phyloP scores from a whole-genome alignment of 2,888 invertebrate genomes.

The Folsomia manolachei region DNA sequence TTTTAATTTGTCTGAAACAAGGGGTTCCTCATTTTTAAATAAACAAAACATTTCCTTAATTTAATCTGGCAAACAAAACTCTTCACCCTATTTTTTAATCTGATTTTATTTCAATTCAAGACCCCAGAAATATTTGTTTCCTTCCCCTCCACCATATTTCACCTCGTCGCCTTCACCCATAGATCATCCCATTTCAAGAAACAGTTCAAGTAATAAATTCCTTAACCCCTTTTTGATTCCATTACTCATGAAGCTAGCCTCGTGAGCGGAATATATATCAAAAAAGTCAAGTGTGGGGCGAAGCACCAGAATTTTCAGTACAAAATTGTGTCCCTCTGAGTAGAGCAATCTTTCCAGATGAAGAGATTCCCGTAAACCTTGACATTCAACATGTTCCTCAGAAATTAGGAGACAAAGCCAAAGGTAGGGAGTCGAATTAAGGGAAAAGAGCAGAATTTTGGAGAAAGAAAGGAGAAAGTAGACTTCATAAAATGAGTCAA shows the following conservation, averaged over 20 bases:
- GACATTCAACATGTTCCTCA: neutral
- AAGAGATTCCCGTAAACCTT: neutral
- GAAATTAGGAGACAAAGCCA: neutral
- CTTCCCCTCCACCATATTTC: neutral
- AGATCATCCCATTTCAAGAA: conserved; percentile 1
- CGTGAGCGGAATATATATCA: conserved; percentile 7
- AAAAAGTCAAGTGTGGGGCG: too few relatives aligned
- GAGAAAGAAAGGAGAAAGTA: neutral
- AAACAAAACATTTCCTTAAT: neutral
- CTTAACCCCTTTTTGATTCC: conserved; percentile 24
- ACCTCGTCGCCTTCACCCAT: neutral
- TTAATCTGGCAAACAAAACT: conserved; percentile 7
- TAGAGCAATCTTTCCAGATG: neutral
- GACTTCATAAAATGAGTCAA: neutral
- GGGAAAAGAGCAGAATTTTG: neutral
- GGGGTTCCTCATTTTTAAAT: too few relatives aligned
- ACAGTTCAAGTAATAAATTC: conserved; percentile 20
- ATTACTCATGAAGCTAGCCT: conserved; percentile 14
- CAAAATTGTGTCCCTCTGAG: too few relatives aligned
- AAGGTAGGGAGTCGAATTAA: neutral
- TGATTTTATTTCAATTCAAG: too few relatives aligned
- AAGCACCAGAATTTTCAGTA: too few relatives aligned
- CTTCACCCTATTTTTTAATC: too few relatives aligned
- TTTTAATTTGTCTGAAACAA: too few relatives aligned
- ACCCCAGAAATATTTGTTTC: too few relatives aligned